Base-by-base conservation (phyloP, 1,140 invertebrate species). In the Argopecten irradians region DNA sequence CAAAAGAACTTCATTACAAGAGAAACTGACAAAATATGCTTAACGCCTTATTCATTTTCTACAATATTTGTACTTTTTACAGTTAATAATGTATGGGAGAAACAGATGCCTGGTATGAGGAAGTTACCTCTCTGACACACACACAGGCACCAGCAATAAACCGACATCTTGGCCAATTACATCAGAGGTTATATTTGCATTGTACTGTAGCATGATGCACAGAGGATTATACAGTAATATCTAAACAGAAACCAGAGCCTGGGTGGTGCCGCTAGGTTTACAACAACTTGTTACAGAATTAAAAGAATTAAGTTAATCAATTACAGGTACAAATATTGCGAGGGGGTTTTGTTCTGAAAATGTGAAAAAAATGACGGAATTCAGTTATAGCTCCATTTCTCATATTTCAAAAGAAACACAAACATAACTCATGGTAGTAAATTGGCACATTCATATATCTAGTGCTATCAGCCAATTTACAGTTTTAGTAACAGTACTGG, bases 281-380 rank as follows among this genome's bases (percentile, higher is more conserved):
- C 11, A 71, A 71, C 55, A 28, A 28, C 16, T 8, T n/a, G 8
- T 28, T n/a, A 71, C 28, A n/a, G 55, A 71, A 71, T 71, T 71
- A 28, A 71, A 55, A n/a, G 55, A 71, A 71, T 28, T 71, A n/a
- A 71, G n/a, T 71, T 71, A 71, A 71, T 71, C 55, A 71, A 71
- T 71, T 71, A 3, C 22, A 2, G n/a, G 28, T 71, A 71, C 22
- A 2, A 71, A 3, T 71, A n/a, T 71, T n/a, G 55, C 13, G 16
- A 28, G 22, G 16, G 28, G 3, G n/a, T 28, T 71, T 11, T 46
- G 43, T 7, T 16, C 16, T 71, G 22, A 71, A 46, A 46, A 46
- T 71, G 55, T 71, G 8, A 5, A 28, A 71, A 71, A 71, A 71
- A 28, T n/a, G n/a, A 71, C 55, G 28, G 22, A 28, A 71, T 28